Conservation (phyloP, 2,113 vertebrate species). For the Colius striatus region DNA sequence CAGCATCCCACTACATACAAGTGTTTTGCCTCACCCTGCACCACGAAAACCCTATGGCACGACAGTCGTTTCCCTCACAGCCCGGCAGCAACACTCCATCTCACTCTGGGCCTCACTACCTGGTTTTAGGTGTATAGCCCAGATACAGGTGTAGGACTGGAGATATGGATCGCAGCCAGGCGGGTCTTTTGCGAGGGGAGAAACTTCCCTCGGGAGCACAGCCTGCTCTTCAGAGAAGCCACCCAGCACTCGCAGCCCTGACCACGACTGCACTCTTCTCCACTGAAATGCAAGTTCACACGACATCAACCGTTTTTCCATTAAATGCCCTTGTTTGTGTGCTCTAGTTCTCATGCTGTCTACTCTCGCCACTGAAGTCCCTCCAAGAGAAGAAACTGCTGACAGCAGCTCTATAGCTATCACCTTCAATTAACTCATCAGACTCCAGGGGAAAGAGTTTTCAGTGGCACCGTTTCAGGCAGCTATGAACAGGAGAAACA, state of each 20-base stretch:
- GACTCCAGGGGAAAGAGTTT: background rate
- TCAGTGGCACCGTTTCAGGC: background rate
- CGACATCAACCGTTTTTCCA: background rate
- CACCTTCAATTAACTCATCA: constrained; percentile 12
- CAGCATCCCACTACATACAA: background rate
- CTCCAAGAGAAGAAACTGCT: background rate
- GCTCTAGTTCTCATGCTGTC: background rate
- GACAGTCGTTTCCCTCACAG: background rate
- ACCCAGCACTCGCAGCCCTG: background rate
- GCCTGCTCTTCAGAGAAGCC: background rate
- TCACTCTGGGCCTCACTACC: background rate
- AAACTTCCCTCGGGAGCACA: background rate
- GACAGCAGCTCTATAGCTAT: background rate
- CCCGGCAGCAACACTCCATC: background rate
- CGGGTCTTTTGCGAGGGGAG: background rate
- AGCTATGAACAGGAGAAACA: background rate
- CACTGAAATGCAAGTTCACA: background rate
- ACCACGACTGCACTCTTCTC: background rate
- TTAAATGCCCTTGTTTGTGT: background rate
- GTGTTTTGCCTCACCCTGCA: background rate
- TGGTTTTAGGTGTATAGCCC: background rate
- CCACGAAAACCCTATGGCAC: background rate
- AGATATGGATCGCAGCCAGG: background rate
- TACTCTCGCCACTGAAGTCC: background rate
- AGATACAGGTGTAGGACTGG: accelerated